phyloP scores from a whole-genome alignment of 2,797 vertebrate genomes.

The Microcaecilia unicolor region DNA sequence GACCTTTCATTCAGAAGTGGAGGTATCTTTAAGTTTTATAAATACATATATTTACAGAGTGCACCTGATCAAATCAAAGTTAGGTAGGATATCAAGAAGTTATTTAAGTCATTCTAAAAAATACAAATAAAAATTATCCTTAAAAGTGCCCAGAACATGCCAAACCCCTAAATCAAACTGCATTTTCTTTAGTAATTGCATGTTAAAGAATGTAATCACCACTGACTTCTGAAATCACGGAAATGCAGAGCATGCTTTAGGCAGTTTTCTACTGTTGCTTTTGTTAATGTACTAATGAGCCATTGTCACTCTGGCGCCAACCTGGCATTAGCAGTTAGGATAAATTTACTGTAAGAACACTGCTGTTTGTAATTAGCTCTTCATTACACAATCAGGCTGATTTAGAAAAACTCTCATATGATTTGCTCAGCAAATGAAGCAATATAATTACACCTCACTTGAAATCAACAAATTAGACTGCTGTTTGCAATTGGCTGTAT shows the following conservation, averaged over 20 bases:
- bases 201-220: conserved; percentile 34
- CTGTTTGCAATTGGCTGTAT: conserved; percentile 57
- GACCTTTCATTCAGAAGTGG: too few species aligned
- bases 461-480: conserved; percentile 71
- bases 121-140: too few species aligned
- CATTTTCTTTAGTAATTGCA: conserved; percentile 34
- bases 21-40: too few species aligned
- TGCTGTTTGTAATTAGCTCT: conserved; percentile 75
- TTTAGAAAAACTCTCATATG: conserved; percentile 64
- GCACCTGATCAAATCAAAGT: conserved; percentile 8
- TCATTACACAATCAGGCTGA: conserved; percentile 75
- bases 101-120: conserved; percentile 22
- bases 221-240: conserved; percentile 23
- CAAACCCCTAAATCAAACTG: conserved; percentile 19
- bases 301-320: conserved; percentile 58
- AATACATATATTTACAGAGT: too few species aligned
- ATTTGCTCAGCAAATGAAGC: conserved; percentile 70
- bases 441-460: conserved; percentile 68
- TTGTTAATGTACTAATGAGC: conserved; percentile 65
- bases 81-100: neutral
- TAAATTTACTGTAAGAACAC: conserved; percentile 63
- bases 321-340: conserved; percentile 62
- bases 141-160: neutral
- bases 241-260: conserved; percentile 28
- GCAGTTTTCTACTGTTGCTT: conserved; percentile 50